Conservation (phyloP, 2,113 vertebrate species). For the Calidris pugnax region DNA sequence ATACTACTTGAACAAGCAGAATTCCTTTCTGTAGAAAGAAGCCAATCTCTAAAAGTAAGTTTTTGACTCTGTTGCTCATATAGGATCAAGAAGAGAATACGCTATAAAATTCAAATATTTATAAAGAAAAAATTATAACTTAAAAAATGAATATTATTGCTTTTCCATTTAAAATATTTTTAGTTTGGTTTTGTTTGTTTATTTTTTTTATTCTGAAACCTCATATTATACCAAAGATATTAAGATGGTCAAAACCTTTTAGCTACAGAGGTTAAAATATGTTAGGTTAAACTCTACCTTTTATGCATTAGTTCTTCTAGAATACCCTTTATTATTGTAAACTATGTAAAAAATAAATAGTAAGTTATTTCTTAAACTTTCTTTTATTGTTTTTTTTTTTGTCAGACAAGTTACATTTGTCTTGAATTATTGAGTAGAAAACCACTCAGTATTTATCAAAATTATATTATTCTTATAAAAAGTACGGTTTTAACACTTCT, state of each 20-base stretch:
- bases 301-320: not conserved
- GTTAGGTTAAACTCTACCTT: not conserved
- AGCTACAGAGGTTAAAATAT: not conserved
- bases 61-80: not conserved
- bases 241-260: not conserved
- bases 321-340: not conserved
- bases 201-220: not conserved
- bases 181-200: not conserved
- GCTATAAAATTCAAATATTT: not conserved
- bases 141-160: rapidly evolving
- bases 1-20: not conserved
- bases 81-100: rapidly evolving
- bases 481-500: not conserved
- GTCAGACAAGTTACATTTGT: rapidly evolving
- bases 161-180: not conserved
- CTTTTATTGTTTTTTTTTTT: not conserved
- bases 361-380: not conserved
- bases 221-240: not conserved
- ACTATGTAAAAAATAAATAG: not conserved
- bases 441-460: rapidly evolving
- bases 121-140: not conserved
- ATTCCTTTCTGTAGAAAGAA: not conserved
- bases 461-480: not conserved
- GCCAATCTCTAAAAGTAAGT: not conserved
- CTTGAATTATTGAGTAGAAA: not conserved